Conservation (phyloP, 2,113 vertebrate genomes). For the Chaetodon trifascialis region DNA sequence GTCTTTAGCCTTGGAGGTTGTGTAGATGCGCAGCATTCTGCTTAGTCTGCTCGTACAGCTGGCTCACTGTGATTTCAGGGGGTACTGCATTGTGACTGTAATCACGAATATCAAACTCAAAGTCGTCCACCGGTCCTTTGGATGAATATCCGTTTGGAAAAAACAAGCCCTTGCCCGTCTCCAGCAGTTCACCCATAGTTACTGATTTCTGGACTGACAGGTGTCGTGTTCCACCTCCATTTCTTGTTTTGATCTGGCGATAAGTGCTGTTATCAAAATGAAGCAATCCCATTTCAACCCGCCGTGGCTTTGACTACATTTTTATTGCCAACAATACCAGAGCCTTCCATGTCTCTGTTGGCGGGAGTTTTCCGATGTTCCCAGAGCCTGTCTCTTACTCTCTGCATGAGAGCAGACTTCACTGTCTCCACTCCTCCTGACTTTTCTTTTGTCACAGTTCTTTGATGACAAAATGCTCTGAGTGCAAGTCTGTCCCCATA, state of each 20-base stretch:
- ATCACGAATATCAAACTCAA: slow-evolving; percentile 15
- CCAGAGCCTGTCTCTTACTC: slow-evolving; percentile 15
- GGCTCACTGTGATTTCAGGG: slow-evolving; percentile 2
- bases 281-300: slow-evolving; percentile 22
- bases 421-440: not conserved
- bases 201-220: slow-evolving; percentile 28
- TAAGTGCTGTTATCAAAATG: not conserved
- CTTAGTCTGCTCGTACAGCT: slow-evolving; percentile 13
- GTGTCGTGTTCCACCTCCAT: slow-evolving; percentile 34
- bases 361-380: not conserved
- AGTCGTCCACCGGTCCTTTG: slow-evolving; percentile 32
- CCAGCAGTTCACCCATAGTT: slow-evolving; percentile 28
- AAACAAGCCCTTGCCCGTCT: slow-evolving; percentile 22
- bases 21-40: too few species aligned
- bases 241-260: slow-evolving; percentile 19
- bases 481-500: not conserved
- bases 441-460: not conserved
- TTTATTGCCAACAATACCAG: slow-evolving; percentile 1
- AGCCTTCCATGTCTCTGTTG: too few species aligned
- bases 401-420: slow-evolving; percentile 18
- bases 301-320: slow-evolving; percentile 21
- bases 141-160: slow-evolving; percentile 28
- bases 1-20: too few species aligned
- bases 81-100: not conserved
- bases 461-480: slow-evolving; percentile 16